Evolutionary conservation across 2,797 vertebrate genomes (phyloP).

Genomic region (Otolemur crassicaudatus): DNA sequence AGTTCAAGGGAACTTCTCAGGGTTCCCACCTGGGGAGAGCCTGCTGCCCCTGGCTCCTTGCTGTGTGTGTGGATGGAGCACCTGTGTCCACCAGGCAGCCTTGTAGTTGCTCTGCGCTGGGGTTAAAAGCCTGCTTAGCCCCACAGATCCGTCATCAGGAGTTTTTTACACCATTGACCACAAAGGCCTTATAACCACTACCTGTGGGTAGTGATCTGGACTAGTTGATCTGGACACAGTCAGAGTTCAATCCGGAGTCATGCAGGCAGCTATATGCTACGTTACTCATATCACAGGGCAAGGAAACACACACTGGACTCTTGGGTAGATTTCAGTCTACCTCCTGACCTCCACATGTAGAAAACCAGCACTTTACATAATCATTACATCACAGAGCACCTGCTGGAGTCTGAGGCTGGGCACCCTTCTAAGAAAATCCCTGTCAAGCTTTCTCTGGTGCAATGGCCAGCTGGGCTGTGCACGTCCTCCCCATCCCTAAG

Average conservation of each 20-base stretch:
- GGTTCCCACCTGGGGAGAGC: background rate
- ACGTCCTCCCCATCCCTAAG: fast-evolving
- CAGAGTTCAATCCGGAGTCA: background rate
- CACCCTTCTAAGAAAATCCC: background rate
- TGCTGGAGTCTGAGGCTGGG: background rate
- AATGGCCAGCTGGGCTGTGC: no score
- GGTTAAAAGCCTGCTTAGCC: background rate
- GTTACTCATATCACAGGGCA: background rate
- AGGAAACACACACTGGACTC: background rate
- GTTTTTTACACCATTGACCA: background rate
- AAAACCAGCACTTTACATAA: conserved; percentile 52
- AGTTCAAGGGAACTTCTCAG: background rate
- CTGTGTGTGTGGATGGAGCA: background rate
- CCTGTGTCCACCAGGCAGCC: background rate
- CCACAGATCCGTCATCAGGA: background rate
- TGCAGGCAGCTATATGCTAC: background rate
- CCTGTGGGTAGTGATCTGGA: no score
- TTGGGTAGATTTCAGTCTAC: background rate
- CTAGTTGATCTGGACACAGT: background rate
- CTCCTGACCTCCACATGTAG: background rate
- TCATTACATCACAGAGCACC: background rate
- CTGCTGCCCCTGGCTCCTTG: background rate
- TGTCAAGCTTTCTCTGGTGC: background rate
- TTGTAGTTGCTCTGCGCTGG: background rate
- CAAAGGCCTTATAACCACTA: background rate